phyloP scores from a whole-genome alignment of 2,888 invertebrate genomes.

The Ochlodes sylvanus region DNA sequence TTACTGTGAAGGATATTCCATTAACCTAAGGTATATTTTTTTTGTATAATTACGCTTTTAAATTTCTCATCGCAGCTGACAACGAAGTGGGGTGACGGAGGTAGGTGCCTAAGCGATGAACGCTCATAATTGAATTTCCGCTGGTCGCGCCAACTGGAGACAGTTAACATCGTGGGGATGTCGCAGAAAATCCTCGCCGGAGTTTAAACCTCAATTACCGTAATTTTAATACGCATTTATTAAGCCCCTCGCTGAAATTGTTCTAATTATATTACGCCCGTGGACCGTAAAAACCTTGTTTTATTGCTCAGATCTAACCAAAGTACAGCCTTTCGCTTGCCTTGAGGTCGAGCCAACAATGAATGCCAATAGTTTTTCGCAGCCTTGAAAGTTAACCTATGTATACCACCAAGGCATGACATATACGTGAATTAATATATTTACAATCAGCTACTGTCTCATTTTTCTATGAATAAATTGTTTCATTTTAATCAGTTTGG shows the following conservation, averaged over 20 bases:
- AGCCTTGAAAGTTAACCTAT: not conserved
- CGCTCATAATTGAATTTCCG: conserved; percentile 71
- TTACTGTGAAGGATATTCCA: not conserved
- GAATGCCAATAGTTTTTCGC: not conserved
- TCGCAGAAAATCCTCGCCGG: conserved; percentile 57
- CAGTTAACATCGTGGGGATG: conserved; percentile 60
- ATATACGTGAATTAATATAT: too few species aligned
- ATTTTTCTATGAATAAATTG: too few species aligned
- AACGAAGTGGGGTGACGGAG: conserved; percentile 26
- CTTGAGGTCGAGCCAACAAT: conserved; percentile 4
- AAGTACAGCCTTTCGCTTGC: conserved; percentile 2
- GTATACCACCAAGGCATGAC: not conserved
- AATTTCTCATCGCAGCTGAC: conserved; percentile 12
- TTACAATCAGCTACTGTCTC: too few species aligned
- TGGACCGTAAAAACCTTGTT: conserved; percentile 30
- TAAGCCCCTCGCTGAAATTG: conserved; percentile 49
- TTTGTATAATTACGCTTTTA: conserved; percentile 15
- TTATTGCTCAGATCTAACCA: conserved; percentile 12
- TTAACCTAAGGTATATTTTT: not conserved
- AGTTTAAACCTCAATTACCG: conserved; percentile 63
- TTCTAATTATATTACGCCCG: conserved; percentile 44
- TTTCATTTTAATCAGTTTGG: too few species aligned
- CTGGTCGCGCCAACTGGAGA: conserved; percentile 61
- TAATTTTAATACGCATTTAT: conserved; percentile 60
- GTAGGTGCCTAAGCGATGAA: conserved; percentile 50